Base-by-base conservation (phyloP, 2,113 vertebrate species). In the Sturnus vulgaris region DNA sequence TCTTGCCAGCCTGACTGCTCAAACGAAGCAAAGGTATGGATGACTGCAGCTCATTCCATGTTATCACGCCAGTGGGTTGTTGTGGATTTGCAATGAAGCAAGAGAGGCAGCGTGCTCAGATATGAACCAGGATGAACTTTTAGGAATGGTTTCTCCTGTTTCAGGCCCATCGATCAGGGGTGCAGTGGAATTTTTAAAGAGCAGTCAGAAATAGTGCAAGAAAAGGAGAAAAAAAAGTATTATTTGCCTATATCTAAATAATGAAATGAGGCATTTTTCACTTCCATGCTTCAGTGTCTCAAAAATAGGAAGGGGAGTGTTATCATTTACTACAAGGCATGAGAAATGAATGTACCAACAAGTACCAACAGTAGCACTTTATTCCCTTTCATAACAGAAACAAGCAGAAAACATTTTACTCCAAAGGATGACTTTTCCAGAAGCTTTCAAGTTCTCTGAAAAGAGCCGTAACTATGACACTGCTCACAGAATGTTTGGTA, bases 41-140 rank as follows among this genome's bases (percentile, higher is more conserved):
- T 80, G 82, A 94, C 72, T 1, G 5, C 80, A 61, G 72, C 56
- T 70, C 39, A 10, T 57, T 73, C 28, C 47, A 19, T 7, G 1
- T 86, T 95, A 90, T 86, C 89, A 53, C 47, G 47, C 66, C 91
- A 94, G 89, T 64, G 79, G 82, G 91, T 46, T 93, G 88, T 37
- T 83, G 73, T 27, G 61, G 82, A 86, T 71, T 93, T 4, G 1
- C 50, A 27, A 49, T 33, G 16, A 90, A 97, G 66, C 61, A 57
- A 73, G 33, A 72, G 75, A 63, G 15, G 37, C 9, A 0, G 40
- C 64, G 86, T 0, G 0, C 39, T 72, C 55, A 69, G 68, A 33
- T 75, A 44, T 1, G 13, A 96, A 66, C 46, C 53, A 91, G 33
- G 11, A n/a, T 82, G 73, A 94, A 93, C 65, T 86, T 91, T 42